A percentile compares a stretch with the other conserved stretches of the same genome.
These are phyloP conservation scores for Tenthredo notha DNA, from an alignment of 2,888 invertebrate genomes.

Conservation along the genomic window DNA sequence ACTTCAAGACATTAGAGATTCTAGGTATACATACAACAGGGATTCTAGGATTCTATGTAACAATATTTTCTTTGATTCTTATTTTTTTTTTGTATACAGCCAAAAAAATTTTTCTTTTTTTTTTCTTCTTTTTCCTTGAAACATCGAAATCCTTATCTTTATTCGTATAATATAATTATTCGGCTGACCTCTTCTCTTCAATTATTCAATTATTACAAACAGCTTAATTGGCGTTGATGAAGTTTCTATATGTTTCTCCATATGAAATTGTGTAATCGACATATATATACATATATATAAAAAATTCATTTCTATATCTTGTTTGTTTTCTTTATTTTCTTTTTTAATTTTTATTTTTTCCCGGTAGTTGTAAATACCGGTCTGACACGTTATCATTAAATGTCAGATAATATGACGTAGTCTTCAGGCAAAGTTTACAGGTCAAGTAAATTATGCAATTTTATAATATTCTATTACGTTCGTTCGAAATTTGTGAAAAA, in stretches of 20 bases:
- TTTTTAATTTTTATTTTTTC: not conserved
- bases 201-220: slow-evolving; percentile 1
- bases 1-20: not conserved
- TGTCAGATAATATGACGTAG: slow-evolving; percentile 41
- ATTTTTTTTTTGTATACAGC: slow-evolving; percentile 23
- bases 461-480: slow-evolving; percentile 8
- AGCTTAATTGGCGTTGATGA: not conserved
- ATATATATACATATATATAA: not conserved
- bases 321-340: not conserved
- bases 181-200: not conserved
- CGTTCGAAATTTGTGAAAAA: not conserved
- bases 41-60: slow-evolving; percentile 2
- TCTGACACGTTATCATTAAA: slow-evolving; percentile 10
- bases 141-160: slow-evolving; percentile 15
- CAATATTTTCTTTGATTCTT: not conserved
- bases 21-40: not conserved
- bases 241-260: slow-evolving; percentile 17
- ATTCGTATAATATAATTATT: not conserved
- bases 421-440: not conserved
- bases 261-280: slow-evolving; percentile 2
- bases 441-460: not conserved
- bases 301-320: not conserved
- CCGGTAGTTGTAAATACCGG: not conserved
- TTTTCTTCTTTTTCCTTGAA: too few relatives aligned
- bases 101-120: slow-evolving; percentile 50